Conservation (phyloP, 2,797 vertebrate genomes). For the Sebastes dallii region DNA sequence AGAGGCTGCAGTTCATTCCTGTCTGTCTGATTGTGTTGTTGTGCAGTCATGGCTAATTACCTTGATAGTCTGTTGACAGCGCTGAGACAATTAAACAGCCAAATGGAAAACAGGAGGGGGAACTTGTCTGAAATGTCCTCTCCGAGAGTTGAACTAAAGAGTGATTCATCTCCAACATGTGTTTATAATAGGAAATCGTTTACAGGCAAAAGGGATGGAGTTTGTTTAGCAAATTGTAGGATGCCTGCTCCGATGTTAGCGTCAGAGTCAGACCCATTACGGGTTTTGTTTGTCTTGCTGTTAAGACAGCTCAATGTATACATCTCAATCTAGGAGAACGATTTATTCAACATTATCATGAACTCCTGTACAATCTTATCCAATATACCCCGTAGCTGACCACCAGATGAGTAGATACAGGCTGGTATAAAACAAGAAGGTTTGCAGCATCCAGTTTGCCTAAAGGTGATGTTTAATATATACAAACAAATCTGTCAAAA, state of each 20-base stretch:
- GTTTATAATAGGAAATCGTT: slow-evolving; percentile 73
- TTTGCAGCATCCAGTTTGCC: not conserved
- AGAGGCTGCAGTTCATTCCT: slow-evolving; percentile 69
- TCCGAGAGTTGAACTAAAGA: slow-evolving; percentile 63
- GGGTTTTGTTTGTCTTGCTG: slow-evolving; percentile 41
- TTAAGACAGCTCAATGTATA: slow-evolving; percentile 21
- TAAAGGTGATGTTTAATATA: not conserved
- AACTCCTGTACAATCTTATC: slow-evolving; percentile 9
- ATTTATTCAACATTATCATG: slow-evolving; percentile 11
- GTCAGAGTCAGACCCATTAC: slow-evolving; percentile 33
- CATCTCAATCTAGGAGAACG: slow-evolving; percentile 14
- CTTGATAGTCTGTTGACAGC: slow-evolving; percentile 78
- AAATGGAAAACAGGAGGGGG: slow-evolving; percentile 76
- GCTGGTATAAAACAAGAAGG: not conserved
- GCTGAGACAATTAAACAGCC: slow-evolving; percentile 78
- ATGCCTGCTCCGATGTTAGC: slow-evolving; percentile 37
- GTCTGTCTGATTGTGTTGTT: slow-evolving; percentile 75
- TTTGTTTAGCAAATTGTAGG: slow-evolving; percentile 66
- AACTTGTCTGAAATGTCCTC: slow-evolving; percentile 76
- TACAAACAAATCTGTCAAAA: not conserved
- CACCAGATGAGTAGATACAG: not conserved
- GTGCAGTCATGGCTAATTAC: slow-evolving; percentile 83
- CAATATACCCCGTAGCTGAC: not conserved
- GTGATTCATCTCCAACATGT: slow-evolving; percentile 74
- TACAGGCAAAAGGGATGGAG: slow-evolving; percentile 58